Conservation (phyloP, 2,888 invertebrate species). For the Disparrhopalites patrizii region DNA sequence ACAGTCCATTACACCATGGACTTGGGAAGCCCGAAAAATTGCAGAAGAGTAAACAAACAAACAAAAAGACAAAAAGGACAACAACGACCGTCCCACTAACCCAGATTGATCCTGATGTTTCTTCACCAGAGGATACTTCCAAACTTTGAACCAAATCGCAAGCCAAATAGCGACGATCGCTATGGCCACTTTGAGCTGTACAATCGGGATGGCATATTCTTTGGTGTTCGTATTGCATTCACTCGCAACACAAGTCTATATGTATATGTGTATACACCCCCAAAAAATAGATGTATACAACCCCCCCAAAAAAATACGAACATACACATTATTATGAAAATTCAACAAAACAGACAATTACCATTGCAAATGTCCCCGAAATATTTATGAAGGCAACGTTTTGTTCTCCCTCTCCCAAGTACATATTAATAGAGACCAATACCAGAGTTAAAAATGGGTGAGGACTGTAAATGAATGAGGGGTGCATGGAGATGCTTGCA, state of each 20-base stretch:
- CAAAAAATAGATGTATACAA: too few species aligned
- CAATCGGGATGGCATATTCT: neutral
- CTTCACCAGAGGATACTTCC: constrained; percentile 16
- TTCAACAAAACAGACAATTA: neutral
- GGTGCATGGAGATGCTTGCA: too few species aligned
- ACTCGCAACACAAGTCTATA: neutral
- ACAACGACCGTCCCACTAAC: constrained; percentile 2
- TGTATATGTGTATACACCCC: too few species aligned
- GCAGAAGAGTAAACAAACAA: too few species aligned
- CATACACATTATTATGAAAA: neutral
- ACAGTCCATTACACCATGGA: too few species aligned
- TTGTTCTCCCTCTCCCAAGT: neutral
- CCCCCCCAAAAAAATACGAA: too few species aligned
- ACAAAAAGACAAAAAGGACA: neutral
- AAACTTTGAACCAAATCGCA: constrained; percentile 14
- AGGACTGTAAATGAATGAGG: too few species aligned
- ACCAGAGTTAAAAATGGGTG: too few species aligned
- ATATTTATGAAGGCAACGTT: neutral
- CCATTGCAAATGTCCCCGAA: neutral
- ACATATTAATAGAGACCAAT: too few species aligned
- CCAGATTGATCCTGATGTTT: neutral
- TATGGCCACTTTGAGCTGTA: constrained; percentile 2
- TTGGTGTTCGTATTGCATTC: neutral
- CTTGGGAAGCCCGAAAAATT: too few species aligned
- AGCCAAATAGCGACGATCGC: constrained; percentile 11